Conservation (phyloP, 2,888 invertebrate genomes). For the Euspilapteryx auroguttella region DNA sequence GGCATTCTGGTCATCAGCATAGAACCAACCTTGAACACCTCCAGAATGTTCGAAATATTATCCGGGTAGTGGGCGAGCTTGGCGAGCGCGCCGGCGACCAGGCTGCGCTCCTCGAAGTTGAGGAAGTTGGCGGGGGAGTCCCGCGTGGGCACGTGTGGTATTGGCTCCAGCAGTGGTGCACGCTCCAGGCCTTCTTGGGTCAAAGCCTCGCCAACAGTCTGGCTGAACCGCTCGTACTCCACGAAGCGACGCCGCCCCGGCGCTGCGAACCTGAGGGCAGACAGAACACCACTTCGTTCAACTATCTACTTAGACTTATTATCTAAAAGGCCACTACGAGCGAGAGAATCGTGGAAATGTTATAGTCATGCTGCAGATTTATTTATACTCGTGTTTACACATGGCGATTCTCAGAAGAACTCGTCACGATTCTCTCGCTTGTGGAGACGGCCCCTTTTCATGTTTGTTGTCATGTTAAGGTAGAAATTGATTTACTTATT, state of each 20-base stretch:
- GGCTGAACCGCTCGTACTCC: constrained; percentile 70
- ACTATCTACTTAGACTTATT: too few species aligned
- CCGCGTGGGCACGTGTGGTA: constrained; percentile 69
- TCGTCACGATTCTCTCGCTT: too few species aligned
- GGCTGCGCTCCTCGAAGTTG: constrained; percentile 71
- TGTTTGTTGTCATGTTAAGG: too few species aligned
- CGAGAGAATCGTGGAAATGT: too few species aligned
- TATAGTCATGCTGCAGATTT: too few species aligned
- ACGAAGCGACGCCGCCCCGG: constrained; percentile 61
- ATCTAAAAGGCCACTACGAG: too few species aligned
- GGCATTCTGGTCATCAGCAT: too few species aligned
- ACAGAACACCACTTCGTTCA: too few species aligned
- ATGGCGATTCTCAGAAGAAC: too few species aligned
- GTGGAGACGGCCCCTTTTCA: too few species aligned
- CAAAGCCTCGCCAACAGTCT: constrained; percentile 70
- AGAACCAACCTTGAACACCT: constrained; percentile 65
- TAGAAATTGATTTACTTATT: too few species aligned
- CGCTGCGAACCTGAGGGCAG: constrained; percentile 64
- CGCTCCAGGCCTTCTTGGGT: constrained; percentile 66
- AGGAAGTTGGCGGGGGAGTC: constrained; percentile 67
- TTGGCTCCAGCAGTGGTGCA: constrained; percentile 67
- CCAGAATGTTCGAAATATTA: constrained; percentile 68
- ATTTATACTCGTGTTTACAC: too few species aligned
- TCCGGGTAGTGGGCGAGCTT: constrained; percentile 69
- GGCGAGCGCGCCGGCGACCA: constrained; percentile 66